Conservation (phyloP, 2,113 vertebrate species). For the Lamprologus callipterus region DNA sequence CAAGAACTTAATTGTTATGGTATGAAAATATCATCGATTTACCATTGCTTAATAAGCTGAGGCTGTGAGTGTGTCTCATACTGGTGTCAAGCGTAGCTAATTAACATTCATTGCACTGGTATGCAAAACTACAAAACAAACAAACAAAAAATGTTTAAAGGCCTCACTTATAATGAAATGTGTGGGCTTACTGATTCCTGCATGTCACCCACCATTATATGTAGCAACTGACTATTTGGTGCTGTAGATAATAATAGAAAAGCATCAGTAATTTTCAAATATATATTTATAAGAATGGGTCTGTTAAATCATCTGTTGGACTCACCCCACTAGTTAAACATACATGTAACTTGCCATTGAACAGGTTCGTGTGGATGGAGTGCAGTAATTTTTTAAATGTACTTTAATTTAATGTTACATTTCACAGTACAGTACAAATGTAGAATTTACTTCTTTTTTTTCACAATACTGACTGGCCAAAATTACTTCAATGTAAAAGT, state of each 20-base stretch:
- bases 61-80: neutral
- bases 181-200: neutral
- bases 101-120: neutral
- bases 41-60: neutral
- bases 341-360: neutral
- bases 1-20: neutral
- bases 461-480: neutral
- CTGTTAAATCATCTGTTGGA: neutral
- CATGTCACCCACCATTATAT: neutral
- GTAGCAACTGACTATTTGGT: neutral
- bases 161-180: neutral
- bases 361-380: neutral
- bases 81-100: neutral
- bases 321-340: neutral
- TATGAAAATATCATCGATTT: neutral
- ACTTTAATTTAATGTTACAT: neutral
- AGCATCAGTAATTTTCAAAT: neutral
- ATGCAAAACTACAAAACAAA: neutral
- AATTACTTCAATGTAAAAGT: neutral
- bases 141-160: neutral
- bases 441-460: neutral
- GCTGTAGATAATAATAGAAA: neutral
- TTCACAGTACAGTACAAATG: neutral
- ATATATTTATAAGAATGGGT: neutral
- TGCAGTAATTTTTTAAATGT: neutral